Conservation (phyloP, 1,140 invertebrate species). For the Parasteatoda tepidariorum region DNA sequence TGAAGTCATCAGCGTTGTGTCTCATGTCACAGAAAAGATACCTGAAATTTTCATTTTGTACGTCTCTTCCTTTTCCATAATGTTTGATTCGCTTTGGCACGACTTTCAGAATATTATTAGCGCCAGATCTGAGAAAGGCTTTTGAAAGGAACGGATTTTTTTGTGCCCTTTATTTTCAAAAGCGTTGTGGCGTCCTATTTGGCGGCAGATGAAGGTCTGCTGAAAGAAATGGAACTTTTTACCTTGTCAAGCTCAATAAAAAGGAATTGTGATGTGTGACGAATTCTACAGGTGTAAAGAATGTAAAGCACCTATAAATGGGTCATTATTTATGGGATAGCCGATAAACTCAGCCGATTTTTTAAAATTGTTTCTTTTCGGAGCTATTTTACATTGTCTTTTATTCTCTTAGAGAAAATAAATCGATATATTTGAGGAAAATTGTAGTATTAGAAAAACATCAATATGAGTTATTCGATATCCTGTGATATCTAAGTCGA, state of each 20-base stretch:
- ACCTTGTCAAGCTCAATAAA: too few species aligned
- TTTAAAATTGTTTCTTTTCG: too few species aligned
- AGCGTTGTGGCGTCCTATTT: constrained; percentile 1
- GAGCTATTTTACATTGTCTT: too few species aligned
- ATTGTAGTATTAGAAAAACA: too few species aligned
- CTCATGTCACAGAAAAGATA: background rate
- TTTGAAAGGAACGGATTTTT: background rate
- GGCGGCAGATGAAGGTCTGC: constrained; percentile 5
- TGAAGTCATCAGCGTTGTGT: background rate
- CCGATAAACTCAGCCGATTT: too few species aligned
- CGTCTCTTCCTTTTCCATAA: background rate
- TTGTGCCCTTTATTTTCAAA: background rate
- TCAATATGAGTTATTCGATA: too few species aligned
- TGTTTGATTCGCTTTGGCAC: constrained; percentile 19
- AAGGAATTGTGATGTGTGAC: background rate
- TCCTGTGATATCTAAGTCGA: too few species aligned
- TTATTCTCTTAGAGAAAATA: too few species aligned
- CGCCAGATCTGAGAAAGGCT: constrained; percentile 19
- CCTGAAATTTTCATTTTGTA: background rate
- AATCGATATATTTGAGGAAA: too few species aligned
- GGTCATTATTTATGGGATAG: too few species aligned
- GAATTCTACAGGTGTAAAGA: too few species aligned
- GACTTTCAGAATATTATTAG: constrained; percentile 44
- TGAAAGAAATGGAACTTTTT: background rate
- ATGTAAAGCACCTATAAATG: too few species aligned